A percentile compares a stretch with the other conserved stretches of the same genome.
These are phyloP conservation scores for Lucinisca nassula DNA, from an alignment of 2,888 invertebrate genomes.

Conservation along the genomic window DNA sequence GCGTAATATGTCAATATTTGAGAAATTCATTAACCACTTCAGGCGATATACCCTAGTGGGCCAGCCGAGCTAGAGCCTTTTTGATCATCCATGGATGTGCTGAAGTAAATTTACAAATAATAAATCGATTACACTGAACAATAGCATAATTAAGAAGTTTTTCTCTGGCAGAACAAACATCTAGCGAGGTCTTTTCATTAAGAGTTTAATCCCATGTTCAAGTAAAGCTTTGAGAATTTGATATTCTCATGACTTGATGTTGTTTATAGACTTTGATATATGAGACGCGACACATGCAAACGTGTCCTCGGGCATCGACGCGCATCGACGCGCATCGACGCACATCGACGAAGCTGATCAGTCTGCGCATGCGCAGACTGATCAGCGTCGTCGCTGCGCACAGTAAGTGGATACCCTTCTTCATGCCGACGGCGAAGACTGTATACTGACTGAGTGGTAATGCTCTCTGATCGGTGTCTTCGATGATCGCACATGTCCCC, in stretches of 20 bases:
- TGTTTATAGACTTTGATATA: neutral
- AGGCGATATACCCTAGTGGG: conserved; percentile 7
- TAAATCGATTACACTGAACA: neutral
- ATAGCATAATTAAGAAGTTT: neutral
- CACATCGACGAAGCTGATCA: no score
- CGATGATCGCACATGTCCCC: no score
- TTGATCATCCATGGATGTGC: neutral
- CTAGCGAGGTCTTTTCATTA: neutral
- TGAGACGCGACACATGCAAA: no score
- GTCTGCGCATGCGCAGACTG: no score
- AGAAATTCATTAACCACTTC: conserved; percentile 4
- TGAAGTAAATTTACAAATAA: conserved; percentile 1
- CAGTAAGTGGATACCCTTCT: no score
- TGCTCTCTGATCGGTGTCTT: no score
- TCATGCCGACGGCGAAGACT: no score
- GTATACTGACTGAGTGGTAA: no score
- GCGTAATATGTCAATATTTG: conserved; percentile 14
- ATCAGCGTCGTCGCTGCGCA: no score
- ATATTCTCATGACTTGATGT: neutral
- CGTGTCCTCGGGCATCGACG: no score
- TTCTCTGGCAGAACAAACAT: neutral
- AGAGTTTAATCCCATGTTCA: neutral
- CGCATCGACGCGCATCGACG: no score
- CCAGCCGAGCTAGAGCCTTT: neutral
- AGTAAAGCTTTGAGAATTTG: neutral